Evolutionary conservation across 2,888 invertebrate genomes (phyloP).

Genomic region (Stenoptilia bipunctidactyla): DNA sequence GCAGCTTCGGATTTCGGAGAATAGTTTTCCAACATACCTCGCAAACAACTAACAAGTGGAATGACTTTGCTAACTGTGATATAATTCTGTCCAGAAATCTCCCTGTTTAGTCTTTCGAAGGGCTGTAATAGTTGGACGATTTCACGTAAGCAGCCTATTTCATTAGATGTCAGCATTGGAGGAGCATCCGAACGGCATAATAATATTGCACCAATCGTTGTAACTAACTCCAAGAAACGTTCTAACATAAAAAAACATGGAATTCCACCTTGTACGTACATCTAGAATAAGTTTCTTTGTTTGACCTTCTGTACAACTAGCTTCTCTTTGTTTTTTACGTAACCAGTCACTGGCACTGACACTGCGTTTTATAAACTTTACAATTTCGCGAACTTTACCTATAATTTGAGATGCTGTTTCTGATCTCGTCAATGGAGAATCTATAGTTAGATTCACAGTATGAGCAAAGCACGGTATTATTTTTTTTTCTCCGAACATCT

Average conservation of each 20-base stretch:
- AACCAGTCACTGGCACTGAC: slow-evolving; percentile 15
- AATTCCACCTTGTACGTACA: slow-evolving; percentile 13
- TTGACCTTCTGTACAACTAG: slow-evolving; percentile 6
- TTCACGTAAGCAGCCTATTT: slow-evolving; percentile 9
- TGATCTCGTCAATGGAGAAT: not conserved
- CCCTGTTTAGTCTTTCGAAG: slow-evolving; percentile 16
- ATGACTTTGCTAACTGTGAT: slow-evolving; percentile 14
- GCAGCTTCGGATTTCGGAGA: slow-evolving; percentile 4
- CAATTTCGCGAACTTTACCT: slow-evolving; percentile 5
- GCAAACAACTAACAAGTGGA: slow-evolving; percentile 14
- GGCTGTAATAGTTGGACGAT: slow-evolving; percentile 13
- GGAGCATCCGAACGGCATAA: slow-evolving; percentile 13
- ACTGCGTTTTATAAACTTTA: slow-evolving; percentile 12
- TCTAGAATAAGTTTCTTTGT: slow-evolving; percentile 13
- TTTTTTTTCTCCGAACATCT: slow-evolving; percentile 14
- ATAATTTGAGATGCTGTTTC: not conserved
- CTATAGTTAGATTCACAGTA: slow-evolving; percentile 11
- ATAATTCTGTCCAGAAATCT: slow-evolving; percentile 16
- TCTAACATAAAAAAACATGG: slow-evolving; percentile 10
- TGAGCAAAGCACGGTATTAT: slow-evolving; percentile 14
- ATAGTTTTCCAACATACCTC: slow-evolving; percentile 7
- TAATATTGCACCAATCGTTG: slow-evolving; percentile 12
- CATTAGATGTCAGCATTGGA: slow-evolving; percentile 11
- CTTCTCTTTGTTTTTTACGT: slow-evolving; percentile 9
- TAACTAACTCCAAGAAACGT: slow-evolving; percentile 12